Evolutionary conservation across 2,113 vertebrate genomes (phyloP).

Genomic region (Phrynosoma platyrhinos): DNA sequence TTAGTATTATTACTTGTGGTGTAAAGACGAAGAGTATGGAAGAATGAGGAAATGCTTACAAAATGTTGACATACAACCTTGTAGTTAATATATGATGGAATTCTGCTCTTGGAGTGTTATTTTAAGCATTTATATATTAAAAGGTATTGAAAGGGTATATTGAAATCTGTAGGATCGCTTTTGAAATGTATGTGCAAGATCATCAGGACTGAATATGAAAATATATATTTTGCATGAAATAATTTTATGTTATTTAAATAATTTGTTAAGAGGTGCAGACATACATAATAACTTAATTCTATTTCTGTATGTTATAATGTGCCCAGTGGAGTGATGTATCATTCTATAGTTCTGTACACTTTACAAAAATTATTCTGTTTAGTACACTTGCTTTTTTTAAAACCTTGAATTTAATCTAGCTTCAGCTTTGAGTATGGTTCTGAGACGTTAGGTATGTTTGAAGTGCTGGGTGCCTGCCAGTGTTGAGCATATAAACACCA

Average conservation of each 20-base stretch:
- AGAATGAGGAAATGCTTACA: background rate
- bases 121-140: background rate
- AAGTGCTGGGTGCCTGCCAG: background rate
- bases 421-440: background rate
- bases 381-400: background rate
- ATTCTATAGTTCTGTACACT: background rate
- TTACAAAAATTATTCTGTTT: background rate
- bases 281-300: background rate
- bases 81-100: background rate
- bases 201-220: conserved; percentile 9
- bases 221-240: background rate
- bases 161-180: background rate
- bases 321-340: background rate
- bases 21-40: background rate
- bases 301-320: background rate
- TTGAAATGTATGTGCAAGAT: background rate
- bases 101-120: background rate
- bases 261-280: background rate
- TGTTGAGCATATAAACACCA: background rate
- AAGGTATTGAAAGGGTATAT: no score
- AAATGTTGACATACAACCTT: background rate
- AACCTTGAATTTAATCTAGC: background rate
- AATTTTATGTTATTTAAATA: background rate
- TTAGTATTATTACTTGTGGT: background rate
- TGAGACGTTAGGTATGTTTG: background rate